Evolutionary conservation across 2,888 invertebrate species (phyloP), one percentile per base, ranked within the genome.

Genomic region (Sesia bembeciformis): DNA sequence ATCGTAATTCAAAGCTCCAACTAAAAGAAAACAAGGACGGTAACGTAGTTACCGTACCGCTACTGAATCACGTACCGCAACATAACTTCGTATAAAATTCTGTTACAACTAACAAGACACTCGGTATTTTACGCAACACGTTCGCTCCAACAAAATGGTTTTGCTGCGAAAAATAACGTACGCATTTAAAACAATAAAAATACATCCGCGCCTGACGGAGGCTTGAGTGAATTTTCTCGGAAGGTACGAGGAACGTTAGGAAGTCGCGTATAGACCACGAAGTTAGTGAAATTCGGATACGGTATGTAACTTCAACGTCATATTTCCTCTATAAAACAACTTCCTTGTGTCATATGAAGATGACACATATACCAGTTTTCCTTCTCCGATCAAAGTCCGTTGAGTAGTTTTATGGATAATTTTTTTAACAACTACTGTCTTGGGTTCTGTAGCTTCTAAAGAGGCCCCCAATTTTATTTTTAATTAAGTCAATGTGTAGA

Each of bases 111-210:
- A n/a, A n/a, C 7, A 49, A 8, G 49, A 49, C 49, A n/a, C 23
- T 49, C 7, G 41, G 41, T 57, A 58, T 60, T 61, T 60, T 57
- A 58, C 59, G 57, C 52, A 60, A 60, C 56, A 55, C 55, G 56
- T 57, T 57, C 53, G 39, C 54, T 56, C 42, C 46, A 51, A 51
- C 55, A 55, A 51, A 60, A 62, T 50, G 70, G 68, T 70, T 74
- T 64, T 70, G 70, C 68, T 54, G 70, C 73, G 74, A 76, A 78
- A 82, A 84, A 82, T 79, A 82, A 74, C 76, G 78, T 77, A 78
- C 76, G 78, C 81, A 80, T 83, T 84, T 82, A 80, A 83, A 83
- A 84, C 77, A 83, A 84, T 85, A 84, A 84, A 83, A 81, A 80
- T 73, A 78, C 75, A 78, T 79, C 74, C 74, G 72, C 69, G 73